Conservation (phyloP, 2,888 invertebrate species). For the Zaprionus bogoriensis region DNA sequence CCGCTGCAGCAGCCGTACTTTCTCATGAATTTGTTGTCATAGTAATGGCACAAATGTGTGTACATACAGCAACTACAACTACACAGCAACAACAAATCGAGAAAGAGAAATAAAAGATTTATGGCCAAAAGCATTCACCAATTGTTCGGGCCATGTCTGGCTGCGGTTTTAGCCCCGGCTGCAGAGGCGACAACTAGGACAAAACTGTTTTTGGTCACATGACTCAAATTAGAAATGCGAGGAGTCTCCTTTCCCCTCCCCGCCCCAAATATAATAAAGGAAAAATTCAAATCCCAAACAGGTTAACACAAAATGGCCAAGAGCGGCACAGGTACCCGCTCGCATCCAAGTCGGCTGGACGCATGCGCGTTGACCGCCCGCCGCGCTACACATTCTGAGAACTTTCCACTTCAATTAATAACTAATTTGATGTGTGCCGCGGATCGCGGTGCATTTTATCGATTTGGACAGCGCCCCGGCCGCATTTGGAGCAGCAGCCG, state of each 20-base stretch:
- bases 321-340: conserved; percentile 19
- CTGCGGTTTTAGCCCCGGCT: conserved; percentile 29
- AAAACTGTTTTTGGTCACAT: conserved; percentile 77
- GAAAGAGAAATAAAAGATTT: conserved; percentile 62
- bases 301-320: conserved; percentile 71
- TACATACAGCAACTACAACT: conserved; percentile 40
- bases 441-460: conserved; percentile 74
- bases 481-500: conserved; percentile 56
- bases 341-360: conserved; percentile 31
- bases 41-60: conserved; percentile 65
- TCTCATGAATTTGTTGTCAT: conserved; percentile 70
- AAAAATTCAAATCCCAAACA: conserved; percentile 69
- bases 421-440: conserved; percentile 78
- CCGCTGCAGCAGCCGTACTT: conserved; percentile 55
- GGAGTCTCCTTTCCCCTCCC: no score
- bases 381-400: conserved; percentile 77
- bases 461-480: conserved; percentile 68
- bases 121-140: conserved; percentile 71
- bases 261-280: conserved; percentile 76
- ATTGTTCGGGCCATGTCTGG: conserved; percentile 53
- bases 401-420: conserved; percentile 77
- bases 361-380: conserved; percentile 74
- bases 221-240: conserved; percentile 74
- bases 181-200: conserved; percentile 72
- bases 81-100: conserved; percentile 39